Evolutionary conservation across 2,113 vertebrate genomes (phyloP).

Genomic region (Plestiodon gilberti): DNA sequence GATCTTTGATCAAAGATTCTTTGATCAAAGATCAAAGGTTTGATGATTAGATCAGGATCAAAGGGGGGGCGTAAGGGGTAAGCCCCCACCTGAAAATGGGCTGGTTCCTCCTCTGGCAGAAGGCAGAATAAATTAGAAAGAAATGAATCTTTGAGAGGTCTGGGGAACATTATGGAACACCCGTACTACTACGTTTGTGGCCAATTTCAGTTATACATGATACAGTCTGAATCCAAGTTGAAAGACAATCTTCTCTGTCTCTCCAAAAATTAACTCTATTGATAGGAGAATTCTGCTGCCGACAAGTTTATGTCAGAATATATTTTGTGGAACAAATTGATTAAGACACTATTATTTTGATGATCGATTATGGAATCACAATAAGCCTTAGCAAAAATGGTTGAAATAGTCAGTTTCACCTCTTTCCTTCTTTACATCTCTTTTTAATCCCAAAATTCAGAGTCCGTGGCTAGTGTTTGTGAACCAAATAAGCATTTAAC

Average conservation of each 20-base stretch:
- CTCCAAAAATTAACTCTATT: not conserved
- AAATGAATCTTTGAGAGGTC: not conserved
- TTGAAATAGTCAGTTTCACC: not conserved
- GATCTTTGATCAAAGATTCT: no score
- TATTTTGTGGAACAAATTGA: slow-evolving; percentile 25
- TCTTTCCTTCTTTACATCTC: not conserved
- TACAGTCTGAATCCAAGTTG: not conserved
- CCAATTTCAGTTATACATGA: not conserved
- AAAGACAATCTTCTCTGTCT: not conserved
- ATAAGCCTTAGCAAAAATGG: not conserved
- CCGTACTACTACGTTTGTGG: not conserved
- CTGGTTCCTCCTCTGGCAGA: no score
- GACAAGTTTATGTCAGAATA: slow-evolving; percentile 16
- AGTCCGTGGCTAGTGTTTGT: not conserved
- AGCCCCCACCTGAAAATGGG: no score
- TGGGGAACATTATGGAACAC: not conserved
- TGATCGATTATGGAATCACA: not conserved
- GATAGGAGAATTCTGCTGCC: not conserved
- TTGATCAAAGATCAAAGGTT: no score
- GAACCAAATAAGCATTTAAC: not conserved
- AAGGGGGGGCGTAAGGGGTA: no score
- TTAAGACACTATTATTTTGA: not conserved
- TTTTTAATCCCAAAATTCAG: not conserved
- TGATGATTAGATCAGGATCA: no score
- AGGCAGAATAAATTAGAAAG: not conserved